phyloP scores from a whole-genome alignment of 1,140 invertebrate genomes.

The Thaumatotibia leucotreta region DNA sequence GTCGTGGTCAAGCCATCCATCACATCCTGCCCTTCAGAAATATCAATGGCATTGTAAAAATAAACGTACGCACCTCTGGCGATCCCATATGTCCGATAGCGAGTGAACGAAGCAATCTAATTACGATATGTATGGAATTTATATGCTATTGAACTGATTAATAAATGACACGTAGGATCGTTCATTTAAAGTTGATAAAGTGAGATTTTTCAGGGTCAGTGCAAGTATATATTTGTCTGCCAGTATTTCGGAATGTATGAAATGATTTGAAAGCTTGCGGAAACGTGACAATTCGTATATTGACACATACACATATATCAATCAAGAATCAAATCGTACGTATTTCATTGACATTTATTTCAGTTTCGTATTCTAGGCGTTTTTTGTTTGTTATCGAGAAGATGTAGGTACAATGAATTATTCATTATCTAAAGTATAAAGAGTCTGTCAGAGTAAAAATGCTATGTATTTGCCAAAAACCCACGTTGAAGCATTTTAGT shows the following conservation, averaged over 20 bases:
- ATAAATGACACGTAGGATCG: not conserved
- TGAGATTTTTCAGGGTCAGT: not conserved
- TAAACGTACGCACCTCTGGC: not conserved
- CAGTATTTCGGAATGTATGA: not conserved
- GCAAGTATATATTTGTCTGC: not conserved
- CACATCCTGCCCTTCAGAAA: not conserved
- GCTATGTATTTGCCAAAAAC: not conserved
- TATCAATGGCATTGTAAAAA: slow-evolving; percentile 6
- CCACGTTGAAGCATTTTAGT: not conserved
- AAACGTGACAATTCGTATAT: not conserved
- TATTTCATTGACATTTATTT: not conserved
- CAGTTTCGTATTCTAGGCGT: not conserved
- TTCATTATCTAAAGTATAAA: not conserved
- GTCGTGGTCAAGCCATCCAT: not conserved
- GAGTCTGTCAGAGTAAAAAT: not conserved
- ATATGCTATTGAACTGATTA: not conserved
- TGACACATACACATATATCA: too few relatives aligned
- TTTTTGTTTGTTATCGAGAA: not conserved
- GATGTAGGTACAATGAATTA: too few relatives aligned
- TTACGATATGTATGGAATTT: not conserved
- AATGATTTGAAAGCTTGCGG: not conserved
- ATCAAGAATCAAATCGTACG: too few relatives aligned
- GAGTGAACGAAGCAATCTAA: not conserved
- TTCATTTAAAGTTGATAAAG: not conserved
- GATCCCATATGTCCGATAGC: too few relatives aligned